Evolutionary conservation across 1,140 invertebrate species (phyloP), one percentile per base, ranked within the genome.

Genomic region (Laupala kohalensis): DNA sequence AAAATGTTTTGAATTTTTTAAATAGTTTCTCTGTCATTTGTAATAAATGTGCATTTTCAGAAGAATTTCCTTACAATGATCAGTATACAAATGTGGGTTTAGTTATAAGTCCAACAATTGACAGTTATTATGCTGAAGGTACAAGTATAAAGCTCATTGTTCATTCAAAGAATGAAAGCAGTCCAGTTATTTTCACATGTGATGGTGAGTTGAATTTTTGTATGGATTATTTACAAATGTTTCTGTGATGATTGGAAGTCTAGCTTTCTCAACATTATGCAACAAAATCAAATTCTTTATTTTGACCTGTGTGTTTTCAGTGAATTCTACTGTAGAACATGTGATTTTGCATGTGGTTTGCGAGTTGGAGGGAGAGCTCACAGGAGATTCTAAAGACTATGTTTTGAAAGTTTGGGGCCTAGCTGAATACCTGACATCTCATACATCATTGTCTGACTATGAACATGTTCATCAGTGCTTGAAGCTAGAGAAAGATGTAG

Each of bases 381-480:
- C 83, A 63, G 87, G 88, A 53, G 85, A 86, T 67, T 87, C 86
- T 72, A 86, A 86, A 72, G 89, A 87, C 77, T 92, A 88, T 79
- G 84, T 86, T 69, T 81, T 90, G 23, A 84, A 93, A 86, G 91
- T 95, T 69, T 89, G 88, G 84, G 91, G 92, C 23, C 83, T 89
- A 64, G 88, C 89, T 70, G 93, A 96, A 80, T 95, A 93, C 81
- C 81, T 95, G 64, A 86, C 86, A 68, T 84, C 83, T 53, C 87
- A 83, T 30, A 87, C 86, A 70, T 79, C 79, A 72, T 83, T 98
- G 25, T 90, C 88, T 68, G 92, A 96, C 78, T 95, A 96, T 82
- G 93, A 95, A 78, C 97, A 96, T 81, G 90, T 97, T 71, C 93
- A 96, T 78, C 89, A 93, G 75, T 97, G 95, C 81, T 90, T 97